Percentiles rank a stretch among this genome's conserved stretches.
Evolutionary conservation across 1,140 invertebrate species (phyloP).

Genomic region (Choristoneura fumiferana): DNA sequence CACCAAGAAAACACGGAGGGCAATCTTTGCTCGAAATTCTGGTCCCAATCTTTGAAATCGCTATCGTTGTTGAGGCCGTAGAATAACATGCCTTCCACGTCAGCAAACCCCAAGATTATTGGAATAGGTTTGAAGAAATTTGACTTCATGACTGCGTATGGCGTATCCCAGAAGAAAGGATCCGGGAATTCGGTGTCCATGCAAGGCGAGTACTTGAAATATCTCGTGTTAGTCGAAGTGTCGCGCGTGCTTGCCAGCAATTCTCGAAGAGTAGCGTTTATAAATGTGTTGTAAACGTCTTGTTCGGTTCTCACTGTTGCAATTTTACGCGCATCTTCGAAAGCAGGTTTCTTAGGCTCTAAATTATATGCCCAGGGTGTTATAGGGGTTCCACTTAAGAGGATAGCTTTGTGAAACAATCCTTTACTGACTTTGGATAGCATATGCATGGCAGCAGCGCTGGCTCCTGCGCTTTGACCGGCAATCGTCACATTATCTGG

Average conservation of each 20-base stretch:
- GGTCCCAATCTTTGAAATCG: conserved; percentile 44
- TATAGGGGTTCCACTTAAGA: conserved; percentile 56
- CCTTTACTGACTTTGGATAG: conserved; percentile 50
- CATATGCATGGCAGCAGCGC: conserved; percentile 55
- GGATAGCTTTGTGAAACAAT: conserved; percentile 49
- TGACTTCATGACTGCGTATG: conserved; percentile 50
- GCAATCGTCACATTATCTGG: conserved; percentile 72
- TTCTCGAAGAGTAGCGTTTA: conserved; percentile 32
- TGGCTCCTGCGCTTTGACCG: conserved; percentile 74
- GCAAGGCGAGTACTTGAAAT: conserved; percentile 62
- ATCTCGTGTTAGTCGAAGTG: conserved; percentile 45
- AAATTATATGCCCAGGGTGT: conserved; percentile 62
- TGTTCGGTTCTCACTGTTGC: conserved; percentile 33
- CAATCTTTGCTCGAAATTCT: conserved; percentile 47
- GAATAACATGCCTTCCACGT: conserved; percentile 56
- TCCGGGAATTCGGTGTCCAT: conserved; percentile 41
- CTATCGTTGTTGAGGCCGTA: conserved; percentile 43
- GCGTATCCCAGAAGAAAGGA: conserved; percentile 52
- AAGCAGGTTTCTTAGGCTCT: conserved; percentile 37
- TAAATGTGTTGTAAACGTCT: conserved; percentile 49
- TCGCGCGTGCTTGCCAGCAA: conserved; percentile 38
- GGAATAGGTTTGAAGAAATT: conserved; percentile 61
- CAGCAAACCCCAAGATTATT: conserved; percentile 50
- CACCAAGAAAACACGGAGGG: conserved; percentile 56
- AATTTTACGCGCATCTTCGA: conserved; percentile 53